Base-by-base conservation (phyloP, 2,888 invertebrate species). In the Tachina lurida region DNA sequence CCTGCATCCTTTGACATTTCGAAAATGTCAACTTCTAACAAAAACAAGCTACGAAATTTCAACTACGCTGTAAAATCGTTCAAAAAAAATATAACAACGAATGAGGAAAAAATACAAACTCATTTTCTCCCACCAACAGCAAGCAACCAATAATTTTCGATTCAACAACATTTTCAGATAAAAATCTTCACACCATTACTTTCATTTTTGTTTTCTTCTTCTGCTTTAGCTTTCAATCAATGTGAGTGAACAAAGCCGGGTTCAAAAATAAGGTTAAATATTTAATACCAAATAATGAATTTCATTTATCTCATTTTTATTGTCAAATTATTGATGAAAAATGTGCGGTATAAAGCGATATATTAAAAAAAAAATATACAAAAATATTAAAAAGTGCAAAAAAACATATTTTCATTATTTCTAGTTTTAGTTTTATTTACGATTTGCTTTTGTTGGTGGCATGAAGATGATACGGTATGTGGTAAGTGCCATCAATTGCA, bases 251-350 rank as follows among this genome's bases (percentile, higher is more conserved):
- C 10, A 49, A 49, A 58, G 65, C 13, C 45, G 74, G 65, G 76
- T 71, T 77, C 73, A 67, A 22, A 76, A 71, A 58, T 45, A 65
- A 60, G 60, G 65, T 83, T 71, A 77, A 77, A 83, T 52, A 62
- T 71, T 83, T 73, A 67, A 77, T 71, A 56, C 49, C 63, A 76
- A 82, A 71, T 82, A 76, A 75, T 63, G 70, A 65, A 71, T 82
- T 65, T 58, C 56, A 58, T 65, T 83, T 65, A 56, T 63, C 63
- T 58, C 43, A 58, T 45, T 56, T 77, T 65, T 47, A 17, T 65
- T 83, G 65, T 83, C 71, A 83, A 77, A 83, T 71, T 73, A 73
- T 77, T 71, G 77, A 83, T 77, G 77, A 77, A 77, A 77, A 77
- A 77, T 73, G 77, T 83, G 49, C 52, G 45, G 22, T 76, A 76